Base-by-base conservation (phyloP, 2,797 vertebrate genomes). In the Aulostomus chinensis region DNA sequence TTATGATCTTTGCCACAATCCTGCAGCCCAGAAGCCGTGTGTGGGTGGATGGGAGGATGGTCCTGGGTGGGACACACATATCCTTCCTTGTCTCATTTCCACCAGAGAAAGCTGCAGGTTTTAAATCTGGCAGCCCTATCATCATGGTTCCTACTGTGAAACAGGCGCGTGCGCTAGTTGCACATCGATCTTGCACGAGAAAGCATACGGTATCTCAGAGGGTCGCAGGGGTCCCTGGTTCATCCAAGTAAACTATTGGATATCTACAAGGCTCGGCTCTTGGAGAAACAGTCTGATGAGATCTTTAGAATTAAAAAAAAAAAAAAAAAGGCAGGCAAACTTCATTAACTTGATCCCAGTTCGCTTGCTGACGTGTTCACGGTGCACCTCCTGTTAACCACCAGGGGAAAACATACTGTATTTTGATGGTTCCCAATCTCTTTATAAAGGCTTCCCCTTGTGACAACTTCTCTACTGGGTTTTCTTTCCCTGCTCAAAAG, bases 401-500 rank as follows among this genome's bases (percentile, higher is more conserved):
- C 24, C 6, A 25, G 6, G 6, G 6, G 24, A 25, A 25, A 2
- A 10, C 38, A 34, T 25, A 5, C 14, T 48, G 24, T 53, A 57
- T 72, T 62, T 66, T 45, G 61, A 52, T 56, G 22, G 33, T 30
- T 55, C 58, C 54, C 53, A 53, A 40, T 36, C 30, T 62, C 39
- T 45, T 52, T 22, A 15, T 46, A 42, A 45, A 34, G 40, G 14
- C 42, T 5, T 4, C 56, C 45, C 42, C 35, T 15, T 2, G 16
- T 58, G 58, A 73, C 69, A 63, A 41, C 46, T 58, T 47, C 42
- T 58, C 53, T 25, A 13, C 31, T 38, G 38, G 45, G 35, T 75
- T 21, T 73, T 68, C 41, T 63, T 34, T 35, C 30, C 14, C 16
- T 4, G 3, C 34, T 81, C 67, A 84, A 80, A 64, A 48, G 62